A percentile compares a stretch with the other conserved stretches of the same genome.
These are phyloP conservation scores for Regulus satrapa DNA, from an alignment of 2,113 vertebrate genomes.

Conservation along the genomic window DNA sequence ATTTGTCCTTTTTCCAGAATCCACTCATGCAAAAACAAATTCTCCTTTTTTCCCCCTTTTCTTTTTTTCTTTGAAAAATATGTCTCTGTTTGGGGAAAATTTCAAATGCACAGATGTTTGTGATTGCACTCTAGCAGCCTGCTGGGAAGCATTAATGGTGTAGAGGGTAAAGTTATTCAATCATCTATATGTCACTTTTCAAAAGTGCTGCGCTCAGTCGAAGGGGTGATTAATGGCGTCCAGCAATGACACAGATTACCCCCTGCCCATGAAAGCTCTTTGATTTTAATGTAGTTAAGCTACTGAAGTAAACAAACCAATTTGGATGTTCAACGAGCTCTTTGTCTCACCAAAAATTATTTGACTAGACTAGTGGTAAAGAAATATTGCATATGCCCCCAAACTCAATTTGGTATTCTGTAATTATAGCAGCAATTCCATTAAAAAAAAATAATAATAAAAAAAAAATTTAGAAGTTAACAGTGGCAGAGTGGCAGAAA, in stretches of 20 bases:
- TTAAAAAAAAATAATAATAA: no score
- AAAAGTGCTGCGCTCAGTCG: background rate
- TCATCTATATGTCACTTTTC: background rate
- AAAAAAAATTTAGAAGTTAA: slow-evolving; percentile 22
- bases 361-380: slow-evolving; percentile 7
- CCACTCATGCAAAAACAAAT: background rate
- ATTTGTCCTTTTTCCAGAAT: background rate
- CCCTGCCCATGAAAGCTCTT: background rate
- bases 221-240: slow-evolving; percentile 23
- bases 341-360: slow-evolving; percentile 15
- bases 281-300: slow-evolving; percentile 22
- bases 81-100: background rate
- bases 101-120: background rate
- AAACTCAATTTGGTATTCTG: background rate
- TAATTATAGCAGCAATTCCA: slow-evolving; percentile 36
- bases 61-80: background rate
- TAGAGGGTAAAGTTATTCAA: background rate
- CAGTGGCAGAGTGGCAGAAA: slow-evolving; percentile 14
- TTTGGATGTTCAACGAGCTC: background rate
- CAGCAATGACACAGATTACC: slow-evolving; percentile 3
- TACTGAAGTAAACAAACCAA: slow-evolving; percentile 40
- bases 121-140: background rate
- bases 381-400: background rate
- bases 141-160: background rate
- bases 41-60: background rate